Evolutionary conservation across 1,140 invertebrate genomes (phyloP).

Genomic region (Drosophila hydei): DNA sequence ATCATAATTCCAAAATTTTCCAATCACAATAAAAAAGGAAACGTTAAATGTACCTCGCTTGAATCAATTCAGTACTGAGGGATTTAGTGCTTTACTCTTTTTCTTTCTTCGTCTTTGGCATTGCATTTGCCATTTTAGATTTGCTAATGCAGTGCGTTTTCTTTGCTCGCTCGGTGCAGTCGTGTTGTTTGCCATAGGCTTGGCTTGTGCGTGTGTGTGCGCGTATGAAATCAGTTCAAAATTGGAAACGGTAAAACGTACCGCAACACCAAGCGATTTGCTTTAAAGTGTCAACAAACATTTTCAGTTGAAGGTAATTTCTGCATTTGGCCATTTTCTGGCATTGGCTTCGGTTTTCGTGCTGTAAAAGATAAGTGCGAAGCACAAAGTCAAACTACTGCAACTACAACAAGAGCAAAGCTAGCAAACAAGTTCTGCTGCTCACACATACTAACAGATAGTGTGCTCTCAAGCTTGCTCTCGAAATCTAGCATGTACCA

Average conservation of each 20-base stretch:
- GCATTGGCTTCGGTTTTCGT: conserved; percentile 19
- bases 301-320: conserved; percentile 22
- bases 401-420: conserved; percentile 26
- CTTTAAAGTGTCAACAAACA: conserved; percentile 20
- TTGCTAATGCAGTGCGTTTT: conserved; percentile 48
- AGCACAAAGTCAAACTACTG: conserved; percentile 39
- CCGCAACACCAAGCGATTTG: conserved; percentile 9
- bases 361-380: conserved; percentile 13
- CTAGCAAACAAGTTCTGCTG: conserved; percentile 59
- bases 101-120: conserved; percentile 7
- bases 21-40: neutral
- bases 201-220: neutral
- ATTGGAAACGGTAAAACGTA: conserved; percentile 22
- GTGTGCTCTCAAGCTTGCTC: conserved; percentile 25
- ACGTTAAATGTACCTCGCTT: neutral
- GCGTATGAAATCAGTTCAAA: conserved; percentile 17
- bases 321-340: conserved; percentile 32
- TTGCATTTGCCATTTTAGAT: conserved; percentile 29
- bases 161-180: conserved; percentile 37
- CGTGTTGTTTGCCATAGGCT: conserved; percentile 10
- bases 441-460: conserved; percentile 29
- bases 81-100: neutral
- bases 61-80: neutral
- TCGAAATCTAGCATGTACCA: conserved; percentile 13
- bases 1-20: conserved; percentile 4